Evolutionary conservation across 2,113 vertebrate species (phyloP).

Genomic region (Neomonachus schauinslandi): DNA sequence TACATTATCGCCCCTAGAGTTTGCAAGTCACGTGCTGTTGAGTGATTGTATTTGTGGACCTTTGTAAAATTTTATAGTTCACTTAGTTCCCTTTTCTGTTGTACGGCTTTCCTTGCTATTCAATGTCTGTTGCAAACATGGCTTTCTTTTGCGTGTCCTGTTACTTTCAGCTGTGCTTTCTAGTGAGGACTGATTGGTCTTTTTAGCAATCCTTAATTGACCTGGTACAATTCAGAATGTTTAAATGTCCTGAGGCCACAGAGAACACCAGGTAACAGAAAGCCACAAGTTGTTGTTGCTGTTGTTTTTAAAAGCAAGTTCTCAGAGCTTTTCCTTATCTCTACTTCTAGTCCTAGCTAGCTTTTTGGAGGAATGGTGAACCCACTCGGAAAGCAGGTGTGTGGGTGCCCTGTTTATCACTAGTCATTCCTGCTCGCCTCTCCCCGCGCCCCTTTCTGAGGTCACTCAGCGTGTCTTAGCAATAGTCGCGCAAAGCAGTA

Average conservation of each 20-base stretch:
- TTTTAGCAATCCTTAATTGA: conserved; percentile 56
- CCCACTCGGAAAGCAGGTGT: background rate
- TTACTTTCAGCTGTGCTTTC: conserved; percentile 51
- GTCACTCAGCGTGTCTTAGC: background rate
- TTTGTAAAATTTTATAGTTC: background rate
- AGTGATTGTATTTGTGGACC: conserved; percentile 54
- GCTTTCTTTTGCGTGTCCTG: background rate
- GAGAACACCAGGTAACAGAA: conserved; percentile 25
- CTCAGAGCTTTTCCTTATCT: background rate
- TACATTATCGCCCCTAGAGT: background rate
- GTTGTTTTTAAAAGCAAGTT: background rate
- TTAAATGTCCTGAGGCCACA: conserved; percentile 51
- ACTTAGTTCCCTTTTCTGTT: conserved; percentile 29
- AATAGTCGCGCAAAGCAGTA: background rate
- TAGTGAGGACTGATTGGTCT: conserved; percentile 49
- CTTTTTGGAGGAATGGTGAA: background rate
- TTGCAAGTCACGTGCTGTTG: conserved; percentile 56
- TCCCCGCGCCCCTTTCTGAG: background rate
- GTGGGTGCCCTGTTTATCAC: background rate
- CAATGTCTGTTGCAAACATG: background rate
- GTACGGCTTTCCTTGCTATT: conserved; percentile 4
- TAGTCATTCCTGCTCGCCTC: background rate
- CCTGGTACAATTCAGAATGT: conserved; percentile 13
- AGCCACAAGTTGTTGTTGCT: background rate
- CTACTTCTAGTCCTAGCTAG: background rate